Conservation (phyloP, 2,888 invertebrate species). For the Apamea epomidion region DNA sequence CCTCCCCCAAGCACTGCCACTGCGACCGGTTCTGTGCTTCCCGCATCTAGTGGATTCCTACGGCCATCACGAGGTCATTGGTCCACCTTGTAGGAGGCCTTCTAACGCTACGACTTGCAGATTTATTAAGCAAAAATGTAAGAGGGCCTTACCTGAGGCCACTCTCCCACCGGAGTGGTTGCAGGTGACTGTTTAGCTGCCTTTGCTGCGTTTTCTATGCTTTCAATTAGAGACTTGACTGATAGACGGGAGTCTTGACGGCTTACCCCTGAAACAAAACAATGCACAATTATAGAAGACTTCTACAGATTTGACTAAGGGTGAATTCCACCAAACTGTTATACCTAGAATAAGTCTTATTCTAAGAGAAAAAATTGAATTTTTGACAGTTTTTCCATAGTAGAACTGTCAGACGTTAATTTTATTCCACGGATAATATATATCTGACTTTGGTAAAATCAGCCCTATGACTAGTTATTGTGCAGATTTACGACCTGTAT, state of each 20-base stretch:
- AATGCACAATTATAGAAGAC: neutral
- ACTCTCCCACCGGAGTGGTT: slow-evolving; percentile 86
- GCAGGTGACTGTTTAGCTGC: slow-evolving; percentile 91
- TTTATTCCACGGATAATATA: neutral
- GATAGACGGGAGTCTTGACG: slow-evolving; percentile 95
- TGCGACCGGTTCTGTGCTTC: no score
- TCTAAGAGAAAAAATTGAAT: no score
- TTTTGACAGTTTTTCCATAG: neutral
- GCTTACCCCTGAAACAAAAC: slow-evolving; percentile 79
- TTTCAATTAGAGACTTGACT: slow-evolving; percentile 97
- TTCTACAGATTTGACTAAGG: neutral
- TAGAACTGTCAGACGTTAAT: neutral
- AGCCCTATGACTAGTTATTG: neutral
- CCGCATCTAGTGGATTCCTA: no score
- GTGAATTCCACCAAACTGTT: neutral
- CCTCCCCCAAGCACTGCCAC: neutral
- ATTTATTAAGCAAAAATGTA: neutral
- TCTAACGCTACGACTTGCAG: neutral
- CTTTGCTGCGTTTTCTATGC: slow-evolving; percentile 96
- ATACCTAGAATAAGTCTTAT: no score
- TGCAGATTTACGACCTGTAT: neutral
- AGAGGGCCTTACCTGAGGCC: slow-evolving; percentile 81
- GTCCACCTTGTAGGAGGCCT: neutral
- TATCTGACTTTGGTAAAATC: no score
- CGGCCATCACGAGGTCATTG: neutral